phyloP scores from a whole-genome alignment of 2,113 vertebrate species.

The Edolisoma coerulescens region DNA sequence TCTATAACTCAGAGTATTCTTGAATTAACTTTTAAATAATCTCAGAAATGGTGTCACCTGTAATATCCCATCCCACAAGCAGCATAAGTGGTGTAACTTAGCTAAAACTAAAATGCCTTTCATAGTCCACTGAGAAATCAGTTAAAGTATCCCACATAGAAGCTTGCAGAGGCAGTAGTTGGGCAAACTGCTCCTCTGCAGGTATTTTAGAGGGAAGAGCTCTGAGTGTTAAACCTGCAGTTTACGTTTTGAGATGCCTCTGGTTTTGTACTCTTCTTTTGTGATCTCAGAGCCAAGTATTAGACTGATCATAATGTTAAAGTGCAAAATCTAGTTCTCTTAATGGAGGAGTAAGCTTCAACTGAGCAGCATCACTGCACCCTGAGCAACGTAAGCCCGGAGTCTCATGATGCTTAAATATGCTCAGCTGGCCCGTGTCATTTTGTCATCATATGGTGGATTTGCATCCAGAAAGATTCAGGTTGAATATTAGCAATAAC shows the following conservation, averaged over 20 bases:
- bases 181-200: not conserved
- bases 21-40: not conserved
- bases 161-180: not conserved
- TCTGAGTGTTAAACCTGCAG: not conserved
- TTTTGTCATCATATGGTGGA: not conserved
- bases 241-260: not conserved
- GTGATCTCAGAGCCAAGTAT: not conserved
- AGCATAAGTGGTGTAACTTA: not conserved
- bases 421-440: rapidly evolving
- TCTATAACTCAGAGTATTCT: not conserved
- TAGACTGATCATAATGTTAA: not conserved
- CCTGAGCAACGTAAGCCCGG: rapidly evolving
- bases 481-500: not conserved
- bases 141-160: not conserved
- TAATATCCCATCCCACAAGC: not conserved
- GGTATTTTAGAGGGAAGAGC: not conserved
- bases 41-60: not conserved
- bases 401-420: not conserved
- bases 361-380: not conserved
- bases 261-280: not conserved
- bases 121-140: not conserved
- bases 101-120: not conserved
- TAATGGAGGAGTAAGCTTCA: not conserved
- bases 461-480: not conserved
- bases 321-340: not conserved